Evolutionary conservation across 2,888 invertebrate genomes (phyloP), one percentile per base, ranked within the genome.

Genomic region (Diploptera punctata): DNA sequence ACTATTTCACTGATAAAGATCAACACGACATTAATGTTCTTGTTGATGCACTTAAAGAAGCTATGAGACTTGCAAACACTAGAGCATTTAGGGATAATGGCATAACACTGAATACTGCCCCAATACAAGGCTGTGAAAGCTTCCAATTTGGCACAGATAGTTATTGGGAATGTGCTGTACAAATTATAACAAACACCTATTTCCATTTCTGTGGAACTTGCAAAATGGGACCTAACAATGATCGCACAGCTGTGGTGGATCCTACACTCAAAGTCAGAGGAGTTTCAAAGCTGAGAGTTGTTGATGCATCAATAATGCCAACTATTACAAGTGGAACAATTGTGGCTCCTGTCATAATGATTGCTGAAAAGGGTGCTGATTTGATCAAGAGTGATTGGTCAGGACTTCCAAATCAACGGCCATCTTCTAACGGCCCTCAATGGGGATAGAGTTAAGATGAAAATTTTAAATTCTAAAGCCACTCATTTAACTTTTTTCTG

Each of bases 271-370:
- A 10, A 24, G 60, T 60, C n/a, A 29, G 31, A 29, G 33, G 60
- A 1, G 31, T 60, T 16, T 21, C 18, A 7, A 3, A n/a, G 13
- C 31, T 60, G n/a, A 29, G 60, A 7, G 60, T 60, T 16, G n/a
- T 60, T 1, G 60, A 60, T n/a, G 29, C 60, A 16, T 60, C 60
- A 7, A n/a, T 60, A n/a, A 60, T 60, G 31, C 60, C 60, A 13
- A 2, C 1, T 4, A 9, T 31, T 60, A 24, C 24, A 7, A 60
- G 31, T 31, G 19, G 33, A 2, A 60, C 29, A n/a, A 60, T 29
- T 16, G n/a, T 31, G 9, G 60, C 60, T 3, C 33, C 60, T n/a
- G 31, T 31, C 1, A 33, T 33, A 3, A 60, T 60, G 60, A 60
- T 60, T 3, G 60, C 31, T 1, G 60, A 60, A n/a, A 60, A 60